phyloP scores from a whole-genome alignment of 35 echinoderm and acorn worm genomes.

The Patiria miniata region DNA sequence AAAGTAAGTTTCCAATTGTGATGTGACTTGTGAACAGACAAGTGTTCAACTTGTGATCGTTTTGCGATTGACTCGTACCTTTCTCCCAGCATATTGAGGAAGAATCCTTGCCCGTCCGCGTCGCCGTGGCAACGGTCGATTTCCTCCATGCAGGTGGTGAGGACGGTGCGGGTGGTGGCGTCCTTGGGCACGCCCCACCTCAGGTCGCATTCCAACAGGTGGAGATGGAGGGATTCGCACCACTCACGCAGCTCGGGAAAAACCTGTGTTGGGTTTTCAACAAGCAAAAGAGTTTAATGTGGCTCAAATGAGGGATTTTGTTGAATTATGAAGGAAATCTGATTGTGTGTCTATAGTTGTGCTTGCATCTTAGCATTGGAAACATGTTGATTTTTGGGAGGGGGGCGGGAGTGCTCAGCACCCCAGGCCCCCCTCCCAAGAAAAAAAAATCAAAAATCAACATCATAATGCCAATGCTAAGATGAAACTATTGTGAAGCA shows the following conservation, averaged over 20 bases:
- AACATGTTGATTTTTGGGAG: too few species aligned
- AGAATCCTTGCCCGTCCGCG: slow-evolving; percentile 85
- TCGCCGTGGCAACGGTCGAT: slow-evolving; percentile 89
- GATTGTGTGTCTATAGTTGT: too few species aligned
- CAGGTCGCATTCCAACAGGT: slow-evolving; percentile 92
- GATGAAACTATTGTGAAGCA: too few species aligned
- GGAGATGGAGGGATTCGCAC: slow-evolving; percentile 69
- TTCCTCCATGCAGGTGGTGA: slow-evolving; percentile 88
- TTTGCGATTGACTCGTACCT: too few species aligned
- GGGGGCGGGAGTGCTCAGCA: too few species aligned
- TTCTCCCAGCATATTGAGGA: slow-evolving; percentile 86
- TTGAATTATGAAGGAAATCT: too few species aligned
- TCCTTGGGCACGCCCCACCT: slow-evolving; percentile 87
- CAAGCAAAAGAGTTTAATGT: not conserved
- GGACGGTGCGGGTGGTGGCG: slow-evolving; percentile 67
- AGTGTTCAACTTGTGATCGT: too few species aligned
- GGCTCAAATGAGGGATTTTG: not conserved
- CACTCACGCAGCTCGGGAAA: slow-evolving; percentile 90
- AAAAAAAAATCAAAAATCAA: too few species aligned
- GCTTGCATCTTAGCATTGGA: not conserved
- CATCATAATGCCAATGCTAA: too few species aligned
- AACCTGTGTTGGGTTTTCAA: slow-evolving; percentile 48
- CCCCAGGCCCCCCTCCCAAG: too few species aligned
- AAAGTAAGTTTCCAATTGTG: too few species aligned
- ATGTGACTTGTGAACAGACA: too few species aligned